A percentile compares a stretch with the other conserved stretches of the same genome.
Conservation (phyloP, 1,140 invertebrate genomes). For the Drosophila littoralis region DNA sequence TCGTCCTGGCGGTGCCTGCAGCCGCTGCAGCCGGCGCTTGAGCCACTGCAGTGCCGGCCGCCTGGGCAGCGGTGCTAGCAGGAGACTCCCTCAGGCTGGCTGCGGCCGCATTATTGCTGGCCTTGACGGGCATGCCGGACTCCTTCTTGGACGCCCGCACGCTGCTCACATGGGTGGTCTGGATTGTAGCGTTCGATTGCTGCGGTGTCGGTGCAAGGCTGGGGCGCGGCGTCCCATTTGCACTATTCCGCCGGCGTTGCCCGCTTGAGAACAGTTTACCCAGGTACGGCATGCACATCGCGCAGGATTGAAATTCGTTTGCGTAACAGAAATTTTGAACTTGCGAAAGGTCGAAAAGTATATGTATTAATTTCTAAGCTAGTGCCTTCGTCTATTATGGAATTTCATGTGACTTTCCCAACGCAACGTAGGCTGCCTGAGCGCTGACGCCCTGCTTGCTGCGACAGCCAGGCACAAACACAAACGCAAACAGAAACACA, state of each 20-base stretch:
- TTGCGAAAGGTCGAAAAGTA: conserved; percentile 5
- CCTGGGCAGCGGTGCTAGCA: neutral
- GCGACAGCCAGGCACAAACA: neutral
- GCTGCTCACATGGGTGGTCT: neutral
- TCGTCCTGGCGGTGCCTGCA: neutral
- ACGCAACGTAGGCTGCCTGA: neutral
- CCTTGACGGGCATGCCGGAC: neutral
- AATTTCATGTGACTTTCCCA: neutral
- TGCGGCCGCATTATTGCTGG: neutral
- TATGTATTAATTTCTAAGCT: neutral
- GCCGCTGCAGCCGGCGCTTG: neutral
- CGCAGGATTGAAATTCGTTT: neutral
- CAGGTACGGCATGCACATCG: conserved; percentile 58
- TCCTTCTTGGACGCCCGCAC: neutral
- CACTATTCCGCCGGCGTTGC: conserved; percentile 26
- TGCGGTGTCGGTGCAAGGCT: conserved; percentile 33
- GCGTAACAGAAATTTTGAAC: conserved; percentile 19
- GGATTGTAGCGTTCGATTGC: conserved; percentile 29
- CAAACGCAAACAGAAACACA: too few species aligned
- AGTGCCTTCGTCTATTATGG: neutral
- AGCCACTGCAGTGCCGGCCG: neutral
- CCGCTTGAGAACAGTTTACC: conserved; percentile 39
- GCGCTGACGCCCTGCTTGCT: neutral
- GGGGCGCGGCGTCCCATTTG: conserved; percentile 22
- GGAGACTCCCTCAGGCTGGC: neutral